Evolutionary conservation across 2,888 invertebrate species (phyloP).

Genomic region (Selenia dentaria): DNA sequence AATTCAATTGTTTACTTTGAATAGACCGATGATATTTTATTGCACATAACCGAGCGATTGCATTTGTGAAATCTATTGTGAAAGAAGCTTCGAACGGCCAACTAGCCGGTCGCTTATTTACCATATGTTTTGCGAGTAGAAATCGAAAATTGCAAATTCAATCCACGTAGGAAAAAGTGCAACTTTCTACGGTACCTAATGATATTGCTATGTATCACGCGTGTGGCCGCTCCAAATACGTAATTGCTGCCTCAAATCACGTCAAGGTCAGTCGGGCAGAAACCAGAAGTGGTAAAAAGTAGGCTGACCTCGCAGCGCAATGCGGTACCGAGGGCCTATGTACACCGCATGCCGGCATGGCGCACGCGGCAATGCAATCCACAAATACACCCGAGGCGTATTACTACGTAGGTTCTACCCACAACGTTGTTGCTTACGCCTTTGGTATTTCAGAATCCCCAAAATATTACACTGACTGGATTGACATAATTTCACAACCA

Average conservation of each 20-base stretch:
- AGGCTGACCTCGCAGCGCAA: constrained; percentile 65
- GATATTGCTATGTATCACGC: constrained; percentile 50
- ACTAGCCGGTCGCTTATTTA: constrained; percentile 36
- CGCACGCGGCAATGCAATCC: constrained; percentile 12
- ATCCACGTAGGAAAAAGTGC: constrained; percentile 70
- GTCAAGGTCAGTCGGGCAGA: constrained; percentile 68
- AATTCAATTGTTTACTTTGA: constrained; percentile 34
- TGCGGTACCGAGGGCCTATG: constrained; percentile 45
- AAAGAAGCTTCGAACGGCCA: constrained; percentile 39
- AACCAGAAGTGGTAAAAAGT: constrained; percentile 72
- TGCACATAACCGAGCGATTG: constrained; percentile 36
- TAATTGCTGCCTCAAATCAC: constrained; percentile 69
- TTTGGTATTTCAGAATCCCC: constrained; percentile 3
- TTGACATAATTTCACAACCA: constrained; percentile 27
- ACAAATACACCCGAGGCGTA: neutral
- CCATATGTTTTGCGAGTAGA: constrained; percentile 42
- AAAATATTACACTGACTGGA: constrained; percentile 2
- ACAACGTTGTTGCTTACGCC: neutral
- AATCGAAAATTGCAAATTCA: constrained; percentile 52
- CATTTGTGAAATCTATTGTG: constrained; percentile 46
- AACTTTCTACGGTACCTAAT: constrained; percentile 71
- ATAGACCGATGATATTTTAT: constrained; percentile 35
- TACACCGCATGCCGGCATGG: constrained; percentile 15
- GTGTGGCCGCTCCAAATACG: constrained; percentile 55
- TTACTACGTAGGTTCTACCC: neutral